Evolutionary conservation across 2,113 vertebrate species (phyloP).

Genomic region (Saccopteryx leptura): DNA sequence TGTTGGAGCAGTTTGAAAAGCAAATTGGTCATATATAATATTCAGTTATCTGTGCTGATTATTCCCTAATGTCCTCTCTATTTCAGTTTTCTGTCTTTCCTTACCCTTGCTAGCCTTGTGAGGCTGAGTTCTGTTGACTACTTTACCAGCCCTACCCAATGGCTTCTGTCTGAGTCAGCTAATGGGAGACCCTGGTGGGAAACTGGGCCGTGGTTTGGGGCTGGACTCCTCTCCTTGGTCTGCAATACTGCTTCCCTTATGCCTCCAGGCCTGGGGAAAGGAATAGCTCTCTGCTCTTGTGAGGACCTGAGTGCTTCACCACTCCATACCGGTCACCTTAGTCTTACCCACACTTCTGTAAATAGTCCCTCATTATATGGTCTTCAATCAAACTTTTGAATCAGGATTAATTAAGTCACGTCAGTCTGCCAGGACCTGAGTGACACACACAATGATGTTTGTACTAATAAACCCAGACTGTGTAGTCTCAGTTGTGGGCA

Average conservation of each 20-base stretch:
- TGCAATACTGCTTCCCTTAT: neutral
- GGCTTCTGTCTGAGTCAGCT: neutral
- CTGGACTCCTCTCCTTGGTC: neutral
- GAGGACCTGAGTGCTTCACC: neutral
- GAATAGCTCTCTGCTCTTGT: neutral
- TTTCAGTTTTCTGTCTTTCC: neutral
- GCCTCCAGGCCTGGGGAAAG: neutral
- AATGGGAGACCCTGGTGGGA: neutral
- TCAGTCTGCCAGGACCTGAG: neutral
- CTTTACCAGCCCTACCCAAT: neutral
- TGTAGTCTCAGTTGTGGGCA: neutral
- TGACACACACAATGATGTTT: neutral
- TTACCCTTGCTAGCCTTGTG: neutral
- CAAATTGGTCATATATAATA: neutral
- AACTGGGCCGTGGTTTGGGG: neutral
- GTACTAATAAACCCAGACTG: neutral
- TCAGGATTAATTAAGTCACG: slow-evolving; percentile 9
- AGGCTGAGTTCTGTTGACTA: neutral
- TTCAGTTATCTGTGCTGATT: neutral
- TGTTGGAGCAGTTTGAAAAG: neutral
- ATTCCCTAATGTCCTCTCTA: neutral
- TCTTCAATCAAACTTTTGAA: neutral
- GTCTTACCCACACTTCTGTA: neutral
- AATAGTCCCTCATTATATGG: neutral
- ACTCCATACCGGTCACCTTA: neutral